Percentiles rank a stretch among this genome's conserved stretches.
Evolutionary conservation across 2,888 invertebrate species (phyloP).

Genomic region (Rotaria sp.): DNA sequence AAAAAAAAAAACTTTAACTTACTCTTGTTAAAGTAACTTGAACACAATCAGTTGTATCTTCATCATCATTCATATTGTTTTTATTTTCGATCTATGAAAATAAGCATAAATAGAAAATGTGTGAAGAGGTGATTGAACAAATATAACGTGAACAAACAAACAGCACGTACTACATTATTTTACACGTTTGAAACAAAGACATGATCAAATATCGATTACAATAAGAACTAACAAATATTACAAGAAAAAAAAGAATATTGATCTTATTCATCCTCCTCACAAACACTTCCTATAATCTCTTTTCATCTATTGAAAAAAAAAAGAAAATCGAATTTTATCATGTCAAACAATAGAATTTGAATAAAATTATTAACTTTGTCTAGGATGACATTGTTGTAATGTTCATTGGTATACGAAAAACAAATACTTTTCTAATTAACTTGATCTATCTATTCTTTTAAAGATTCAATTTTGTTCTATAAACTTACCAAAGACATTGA

Average conservation of each 20-base stretch:
- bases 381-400: too few relatives aligned
- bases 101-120: neutral
- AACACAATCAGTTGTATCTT: neutral
- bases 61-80: neutral
- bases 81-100: neutral
- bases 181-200: neutral
- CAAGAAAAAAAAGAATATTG: neutral
- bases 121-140: neutral
- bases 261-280: neutral
- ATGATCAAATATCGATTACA: slow-evolving; percentile 10
- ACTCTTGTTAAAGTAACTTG: slow-evolving; percentile 12
- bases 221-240: neutral
- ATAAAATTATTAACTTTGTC: neutral
- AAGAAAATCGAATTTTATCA: neutral
- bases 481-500: too few relatives aligned
- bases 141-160: neutral
- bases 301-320: neutral
- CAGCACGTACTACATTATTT: neutral
- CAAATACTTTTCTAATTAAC: too few relatives aligned
- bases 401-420: too few relatives aligned
- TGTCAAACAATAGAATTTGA: neutral
- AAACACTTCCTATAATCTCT: neutral
- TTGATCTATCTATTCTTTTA: too few relatives aligned
- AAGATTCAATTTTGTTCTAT: too few relatives aligned
- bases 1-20: neutral